Evolutionary conservation across 1,140 invertebrate species (phyloP).

Genomic region (Rhysida immarginata): DNA sequence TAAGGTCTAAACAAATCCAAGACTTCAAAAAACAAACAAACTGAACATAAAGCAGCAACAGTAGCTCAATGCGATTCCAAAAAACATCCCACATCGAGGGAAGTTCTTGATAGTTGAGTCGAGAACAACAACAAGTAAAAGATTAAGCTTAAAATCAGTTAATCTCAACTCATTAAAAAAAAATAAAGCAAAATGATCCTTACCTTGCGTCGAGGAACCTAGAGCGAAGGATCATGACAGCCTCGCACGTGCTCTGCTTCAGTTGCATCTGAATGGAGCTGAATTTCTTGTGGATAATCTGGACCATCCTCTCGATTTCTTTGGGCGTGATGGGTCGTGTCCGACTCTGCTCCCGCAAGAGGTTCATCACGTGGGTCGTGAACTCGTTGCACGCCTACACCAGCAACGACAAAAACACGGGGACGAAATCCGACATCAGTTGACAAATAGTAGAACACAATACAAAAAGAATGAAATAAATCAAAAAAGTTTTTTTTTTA

Average conservation of each 20-base stretch:
- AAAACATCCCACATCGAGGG: no score
- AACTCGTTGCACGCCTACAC: conserved; percentile 96
- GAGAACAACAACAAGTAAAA: no score
- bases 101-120: no score
- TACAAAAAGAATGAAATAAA: no score
- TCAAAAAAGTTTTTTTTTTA: no score
- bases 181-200: conserved; percentile 6
- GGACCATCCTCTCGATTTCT: conserved; percentile 99
- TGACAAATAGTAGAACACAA: no score
- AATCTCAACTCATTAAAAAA: not conserved
- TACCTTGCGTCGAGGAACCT: conserved; percentile 86
- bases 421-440: no score
- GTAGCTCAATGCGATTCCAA: no score
- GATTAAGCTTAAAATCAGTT: conserved; percentile 1
- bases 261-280: conserved; percentile 99
- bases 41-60: no score
- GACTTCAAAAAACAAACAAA: no score
- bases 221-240: conserved; percentile 97
- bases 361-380: conserved; percentile 97
- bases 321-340: conserved; percentile 88
- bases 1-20: no score
- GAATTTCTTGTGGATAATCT: conserved; percentile 99
- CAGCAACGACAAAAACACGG: conserved; percentile 12
- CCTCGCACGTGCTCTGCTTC: conserved; percentile 99
- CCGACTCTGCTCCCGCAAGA: conserved; percentile 91